A percentile compares a stretch with the other conserved stretches of the same genome.
Conservation (phyloP, 2,888 invertebrate species). For the Tridacna crocea region DNA sequence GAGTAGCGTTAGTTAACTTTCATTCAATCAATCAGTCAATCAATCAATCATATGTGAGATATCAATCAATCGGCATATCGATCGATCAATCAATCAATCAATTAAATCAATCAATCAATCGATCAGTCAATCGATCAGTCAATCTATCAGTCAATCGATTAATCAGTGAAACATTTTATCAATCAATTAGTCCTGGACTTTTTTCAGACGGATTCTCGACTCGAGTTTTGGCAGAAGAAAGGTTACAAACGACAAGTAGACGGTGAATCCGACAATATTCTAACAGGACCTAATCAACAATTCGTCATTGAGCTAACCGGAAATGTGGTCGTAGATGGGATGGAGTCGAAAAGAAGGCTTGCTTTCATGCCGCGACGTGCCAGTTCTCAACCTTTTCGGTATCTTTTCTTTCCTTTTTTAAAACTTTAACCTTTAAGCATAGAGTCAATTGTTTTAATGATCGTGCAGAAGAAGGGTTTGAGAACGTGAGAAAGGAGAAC, state of each 20-base stretch:
- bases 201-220: neutral
- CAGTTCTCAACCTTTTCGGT: conserved; percentile 23
- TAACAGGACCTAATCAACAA: conserved; percentile 16
- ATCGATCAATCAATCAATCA: no score
- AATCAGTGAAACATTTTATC: no score
- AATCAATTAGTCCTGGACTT: no score
- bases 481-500: neutral
- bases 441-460: neutral
- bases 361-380: conserved; percentile 9
- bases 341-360: neutral
- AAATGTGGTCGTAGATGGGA: neutral
- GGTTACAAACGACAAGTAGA: neutral
- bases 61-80: no score
- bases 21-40: no score
- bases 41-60: no score
- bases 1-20: no score
- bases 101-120: no score
- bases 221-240: conserved; percentile 2
- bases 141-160: no score
- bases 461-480: neutral
- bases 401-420: neutral
- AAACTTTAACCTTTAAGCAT: neutral
- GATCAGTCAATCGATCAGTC: no score
- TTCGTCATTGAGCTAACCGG: conserved; percentile 16
- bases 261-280: neutral